phyloP scores from a whole-genome alignment of 2,888 invertebrate genomes.

The Apantesis nais region DNA sequence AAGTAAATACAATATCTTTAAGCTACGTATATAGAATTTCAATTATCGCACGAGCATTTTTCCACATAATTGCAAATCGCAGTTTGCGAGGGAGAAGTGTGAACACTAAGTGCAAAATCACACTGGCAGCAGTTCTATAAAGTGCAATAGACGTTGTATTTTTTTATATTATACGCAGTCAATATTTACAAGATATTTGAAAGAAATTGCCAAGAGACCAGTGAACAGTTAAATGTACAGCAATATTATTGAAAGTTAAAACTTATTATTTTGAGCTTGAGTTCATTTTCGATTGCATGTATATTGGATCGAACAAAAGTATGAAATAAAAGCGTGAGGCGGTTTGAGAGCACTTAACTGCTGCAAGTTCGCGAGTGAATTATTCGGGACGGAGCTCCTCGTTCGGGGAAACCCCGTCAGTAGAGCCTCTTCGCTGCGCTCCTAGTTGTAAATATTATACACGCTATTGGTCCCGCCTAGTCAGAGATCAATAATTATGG shows the following conservation, averaged over 20 bases:
- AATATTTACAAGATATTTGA: constrained; percentile 29
- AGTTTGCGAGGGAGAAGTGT: neutral
- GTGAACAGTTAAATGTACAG: neutral
- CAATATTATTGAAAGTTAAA: neutral
- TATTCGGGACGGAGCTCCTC: constrained; percentile 37
- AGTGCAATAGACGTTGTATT: constrained; percentile 6
- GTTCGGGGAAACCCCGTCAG: constrained; percentile 16
- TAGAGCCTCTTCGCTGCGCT: constrained; percentile 2
- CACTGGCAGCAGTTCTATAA: neutral
- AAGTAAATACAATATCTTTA: no score
- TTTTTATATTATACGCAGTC: neutral
- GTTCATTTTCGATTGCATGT: constrained; percentile 13
- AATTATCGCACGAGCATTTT: neutral
- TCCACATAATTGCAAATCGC: neutral
- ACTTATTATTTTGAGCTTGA: neutral
- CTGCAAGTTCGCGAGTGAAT: constrained; percentile 39
- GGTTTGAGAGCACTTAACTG: constrained; percentile 43
- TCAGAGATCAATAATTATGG: neutral
- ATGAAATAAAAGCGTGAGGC: constrained; percentile 33
- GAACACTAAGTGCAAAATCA: constrained; percentile 12
- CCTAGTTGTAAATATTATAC: constrained; percentile 12
- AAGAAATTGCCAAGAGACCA: constrained; percentile 18
- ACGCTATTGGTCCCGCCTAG: constrained; percentile 2
- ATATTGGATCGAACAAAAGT: constrained; percentile 23
- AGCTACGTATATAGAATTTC: neutral